A percentile compares a stretch with the other conserved stretches of the same genome.
Conservation (phyloP, 2,113 vertebrate species). For the Coregonus clupeaformis region DNA sequence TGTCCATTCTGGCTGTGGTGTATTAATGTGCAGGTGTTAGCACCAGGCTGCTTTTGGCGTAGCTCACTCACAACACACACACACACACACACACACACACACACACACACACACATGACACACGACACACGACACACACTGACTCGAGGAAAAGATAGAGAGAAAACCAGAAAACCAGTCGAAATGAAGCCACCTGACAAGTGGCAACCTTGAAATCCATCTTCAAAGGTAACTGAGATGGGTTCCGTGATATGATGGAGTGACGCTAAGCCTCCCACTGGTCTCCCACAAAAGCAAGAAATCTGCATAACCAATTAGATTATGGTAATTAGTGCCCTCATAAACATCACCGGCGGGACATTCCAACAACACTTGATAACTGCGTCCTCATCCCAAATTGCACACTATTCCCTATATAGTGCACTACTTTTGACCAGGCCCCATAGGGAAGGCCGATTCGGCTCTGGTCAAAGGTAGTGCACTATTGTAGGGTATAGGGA, state of each 20-base stretch:
- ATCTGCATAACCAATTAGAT: slow-evolving; percentile 8
- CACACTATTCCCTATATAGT: too few relatives aligned
- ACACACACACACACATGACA: background rate
- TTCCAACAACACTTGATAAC: background rate
- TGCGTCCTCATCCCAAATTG: too few relatives aligned
- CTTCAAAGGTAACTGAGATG: slow-evolving; percentile 3
- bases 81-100: too few relatives aligned
- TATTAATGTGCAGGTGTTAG: background rate
- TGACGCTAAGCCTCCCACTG: background rate
- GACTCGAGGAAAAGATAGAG: background rate
- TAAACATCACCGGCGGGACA: background rate
- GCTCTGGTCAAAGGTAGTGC: too few relatives aligned
- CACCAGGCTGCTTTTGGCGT: background rate
- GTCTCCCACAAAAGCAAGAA: background rate
- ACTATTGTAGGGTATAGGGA: too few relatives aligned
- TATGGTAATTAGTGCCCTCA: slow-evolving; percentile 1
- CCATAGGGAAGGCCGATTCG: too few relatives aligned
- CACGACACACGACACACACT: background rate
- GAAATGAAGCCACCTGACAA: background rate
- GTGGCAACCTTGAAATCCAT: slow-evolving; percentile 4
- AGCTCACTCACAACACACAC: background rate
- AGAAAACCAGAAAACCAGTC: background rate
- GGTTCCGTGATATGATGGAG: background rate
- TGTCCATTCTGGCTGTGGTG: background rate
- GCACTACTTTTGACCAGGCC: too few relatives aligned